Conservation (phyloP, 1,140 invertebrate genomes). For the Cotesia vestalis region DNA sequence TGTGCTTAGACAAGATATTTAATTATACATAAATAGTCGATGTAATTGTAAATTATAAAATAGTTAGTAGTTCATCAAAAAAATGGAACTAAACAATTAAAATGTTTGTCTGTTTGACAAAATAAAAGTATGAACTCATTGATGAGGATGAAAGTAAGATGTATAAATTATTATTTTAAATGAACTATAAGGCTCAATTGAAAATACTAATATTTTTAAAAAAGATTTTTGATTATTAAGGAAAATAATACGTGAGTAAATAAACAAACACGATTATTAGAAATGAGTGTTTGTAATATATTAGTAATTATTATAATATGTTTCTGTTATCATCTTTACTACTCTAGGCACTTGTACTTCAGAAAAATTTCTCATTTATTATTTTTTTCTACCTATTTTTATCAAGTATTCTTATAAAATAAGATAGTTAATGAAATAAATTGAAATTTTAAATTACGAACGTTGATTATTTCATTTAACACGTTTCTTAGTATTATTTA, state of each 20-base stretch:
- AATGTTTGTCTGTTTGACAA: no score
- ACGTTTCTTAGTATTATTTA: no score
- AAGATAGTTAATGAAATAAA: neutral
- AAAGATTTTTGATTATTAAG: conserved; percentile 10
- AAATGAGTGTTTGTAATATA: neutral
- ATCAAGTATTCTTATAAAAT: neutral
- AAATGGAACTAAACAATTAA: no score
- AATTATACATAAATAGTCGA: neutral
- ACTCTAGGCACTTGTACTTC: conserved; percentile 25
- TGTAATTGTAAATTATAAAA: no score
- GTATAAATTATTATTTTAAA: no score
- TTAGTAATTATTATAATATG: conserved; percentile 14
- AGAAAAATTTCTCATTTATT: conserved; percentile 16
- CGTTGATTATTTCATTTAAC: no score
- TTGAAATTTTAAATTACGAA: no score
- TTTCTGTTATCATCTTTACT: neutral
- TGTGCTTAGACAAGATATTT: neutral
- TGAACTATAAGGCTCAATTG: neutral
- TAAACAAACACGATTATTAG: conserved; percentile 20
- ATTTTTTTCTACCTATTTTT: conserved; percentile 3
- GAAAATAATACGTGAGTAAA: neutral
- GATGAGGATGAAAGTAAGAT: no score
- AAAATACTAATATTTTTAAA: conserved; percentile 47
- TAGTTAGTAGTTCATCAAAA: no score
- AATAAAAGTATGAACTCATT: no score